A percentile compares a stretch with the other conserved stretches of the same genome.
These are phyloP conservation scores for Halocynthia roretzi DNA, from an alignment of 23 tunicate genomes.

Conservation along the genomic window DNA sequence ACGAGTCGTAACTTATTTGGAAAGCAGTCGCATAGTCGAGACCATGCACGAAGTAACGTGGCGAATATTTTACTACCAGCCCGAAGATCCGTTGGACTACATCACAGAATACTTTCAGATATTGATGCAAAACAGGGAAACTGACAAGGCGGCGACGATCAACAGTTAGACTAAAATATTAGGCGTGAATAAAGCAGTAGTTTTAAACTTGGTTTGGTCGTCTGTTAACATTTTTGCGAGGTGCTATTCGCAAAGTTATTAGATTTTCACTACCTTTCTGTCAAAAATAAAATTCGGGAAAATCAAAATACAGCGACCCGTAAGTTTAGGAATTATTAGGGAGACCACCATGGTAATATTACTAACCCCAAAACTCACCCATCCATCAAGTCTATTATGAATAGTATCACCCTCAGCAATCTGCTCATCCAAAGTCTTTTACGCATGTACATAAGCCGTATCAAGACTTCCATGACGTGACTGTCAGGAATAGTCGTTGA, in stretches of 20 bases:
- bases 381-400: not conserved
- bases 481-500: not conserved
- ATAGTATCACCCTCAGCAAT: not conserved
- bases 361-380: not conserved
- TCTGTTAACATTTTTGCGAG: no score
- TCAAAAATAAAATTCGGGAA: no score
- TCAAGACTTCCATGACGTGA: conserved; percentile 8
- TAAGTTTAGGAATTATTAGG: no score
- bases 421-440: not conserved
- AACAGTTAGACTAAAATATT: not conserved
- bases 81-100: conserved; percentile 17
- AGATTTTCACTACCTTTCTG: no score
- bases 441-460: conserved; percentile 3
- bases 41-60: conserved; percentile 9
- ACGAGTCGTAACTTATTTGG: conserved; percentile 7
- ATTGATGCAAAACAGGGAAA: conserved; percentile 6
- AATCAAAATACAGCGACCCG: no score
- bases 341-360: no score
- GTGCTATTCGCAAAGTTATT: no score
- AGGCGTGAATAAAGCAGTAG: no score
- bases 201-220: no score
- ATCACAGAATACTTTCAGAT: conserved; percentile 13
- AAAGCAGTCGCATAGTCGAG: conserved; percentile 1
- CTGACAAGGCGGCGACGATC: not conserved
- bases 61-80: conserved; percentile 2